These are phyloP conservation scores for Prosopocoilus inquinatus DNA, from an alignment of 2,888 invertebrate species.

Conservation along the genomic window DNA sequence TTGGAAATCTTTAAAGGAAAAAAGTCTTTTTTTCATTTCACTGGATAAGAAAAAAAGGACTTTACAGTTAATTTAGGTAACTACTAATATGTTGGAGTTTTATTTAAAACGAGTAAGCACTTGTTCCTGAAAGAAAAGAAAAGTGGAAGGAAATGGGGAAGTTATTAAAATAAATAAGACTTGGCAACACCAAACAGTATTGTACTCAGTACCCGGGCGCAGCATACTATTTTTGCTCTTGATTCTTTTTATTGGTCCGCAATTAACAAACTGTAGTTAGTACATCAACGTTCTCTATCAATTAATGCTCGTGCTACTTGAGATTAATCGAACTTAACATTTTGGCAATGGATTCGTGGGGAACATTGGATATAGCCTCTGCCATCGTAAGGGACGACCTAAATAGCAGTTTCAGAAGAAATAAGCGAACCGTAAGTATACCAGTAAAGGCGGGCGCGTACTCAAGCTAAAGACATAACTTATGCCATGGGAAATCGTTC, in stretches of 20 bases:
- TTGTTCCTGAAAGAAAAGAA: not conserved
- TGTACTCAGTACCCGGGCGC: slow-evolving; percentile 23
- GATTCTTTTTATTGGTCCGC: slow-evolving; percentile 19
- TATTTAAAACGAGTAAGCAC: too few species aligned
- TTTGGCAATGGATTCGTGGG: slow-evolving; percentile 68
- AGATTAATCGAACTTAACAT: not conserved
- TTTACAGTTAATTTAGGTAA: too few species aligned
- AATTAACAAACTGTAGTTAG: slow-evolving; percentile 15
- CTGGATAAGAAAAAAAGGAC: too few species aligned
- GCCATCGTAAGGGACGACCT: slow-evolving; percentile 70
- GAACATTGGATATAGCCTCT: slow-evolving; percentile 58
- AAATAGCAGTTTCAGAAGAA: slow-evolving; percentile 51
- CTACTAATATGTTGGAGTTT: too few species aligned
- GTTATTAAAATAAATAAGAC: too few species aligned
- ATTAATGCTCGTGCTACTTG: not conserved
- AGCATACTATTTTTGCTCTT: slow-evolving; percentile 27
- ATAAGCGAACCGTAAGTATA: slow-evolving; percentile 43
- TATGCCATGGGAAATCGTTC: too few species aligned
- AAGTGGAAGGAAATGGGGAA: too few species aligned
- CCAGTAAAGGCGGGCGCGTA: too few species aligned
- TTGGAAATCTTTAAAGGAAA: too few species aligned
- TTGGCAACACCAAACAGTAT: too few species aligned
- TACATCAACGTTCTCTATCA: not conserved
- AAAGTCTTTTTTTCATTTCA: too few species aligned
- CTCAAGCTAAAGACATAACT: too few species aligned